These are phyloP conservation scores for Apamea crenata DNA, from an alignment of 2,888 invertebrate genomes.

Conservation along the genomic window DNA sequence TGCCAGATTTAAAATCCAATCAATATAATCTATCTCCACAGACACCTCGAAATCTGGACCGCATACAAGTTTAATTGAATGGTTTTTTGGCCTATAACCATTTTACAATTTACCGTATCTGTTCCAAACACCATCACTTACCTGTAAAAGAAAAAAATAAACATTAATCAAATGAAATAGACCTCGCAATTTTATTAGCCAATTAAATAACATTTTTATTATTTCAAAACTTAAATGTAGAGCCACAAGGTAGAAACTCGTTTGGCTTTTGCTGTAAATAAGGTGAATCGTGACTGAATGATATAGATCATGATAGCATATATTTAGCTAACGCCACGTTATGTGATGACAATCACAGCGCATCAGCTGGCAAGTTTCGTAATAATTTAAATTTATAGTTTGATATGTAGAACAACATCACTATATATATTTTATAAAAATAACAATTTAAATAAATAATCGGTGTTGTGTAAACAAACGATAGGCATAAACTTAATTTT, in stretches of 20 bases:
- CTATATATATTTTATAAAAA: background rate
- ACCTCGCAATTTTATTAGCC: slow-evolving; percentile 53
- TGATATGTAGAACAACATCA: background rate
- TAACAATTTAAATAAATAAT: background rate
- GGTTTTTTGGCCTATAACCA: slow-evolving; percentile 16
- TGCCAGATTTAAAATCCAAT: slow-evolving; percentile 8
- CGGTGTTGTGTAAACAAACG: slow-evolving; percentile 26
- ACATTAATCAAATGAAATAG: slow-evolving; percentile 60
- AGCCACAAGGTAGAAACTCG: slow-evolving; percentile 23
- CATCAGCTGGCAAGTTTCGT: slow-evolving; percentile 19
- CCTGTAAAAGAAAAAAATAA: slow-evolving; percentile 61
- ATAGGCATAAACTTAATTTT: background rate
- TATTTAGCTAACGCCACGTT: slow-evolving; percentile 55
- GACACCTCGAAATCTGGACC: slow-evolving; percentile 11
- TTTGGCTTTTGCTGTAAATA: slow-evolving; percentile 19
- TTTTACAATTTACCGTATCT: slow-evolving; percentile 54
- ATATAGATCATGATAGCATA: slow-evolving; percentile 52
- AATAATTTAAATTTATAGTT: slow-evolving; percentile 21
- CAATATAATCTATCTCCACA: slow-evolving; percentile 1
- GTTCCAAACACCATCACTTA: slow-evolving; percentile 58
- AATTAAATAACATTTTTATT: slow-evolving; percentile 38
- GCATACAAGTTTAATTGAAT: slow-evolving; percentile 24
- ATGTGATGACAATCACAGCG: slow-evolving; percentile 24
- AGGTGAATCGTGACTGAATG: slow-evolving; percentile 58
- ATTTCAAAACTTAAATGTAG: slow-evolving; percentile 22